Conservation (phyloP, 2,797 vertebrate species). For the Pseudochirops cupreus region DNA sequence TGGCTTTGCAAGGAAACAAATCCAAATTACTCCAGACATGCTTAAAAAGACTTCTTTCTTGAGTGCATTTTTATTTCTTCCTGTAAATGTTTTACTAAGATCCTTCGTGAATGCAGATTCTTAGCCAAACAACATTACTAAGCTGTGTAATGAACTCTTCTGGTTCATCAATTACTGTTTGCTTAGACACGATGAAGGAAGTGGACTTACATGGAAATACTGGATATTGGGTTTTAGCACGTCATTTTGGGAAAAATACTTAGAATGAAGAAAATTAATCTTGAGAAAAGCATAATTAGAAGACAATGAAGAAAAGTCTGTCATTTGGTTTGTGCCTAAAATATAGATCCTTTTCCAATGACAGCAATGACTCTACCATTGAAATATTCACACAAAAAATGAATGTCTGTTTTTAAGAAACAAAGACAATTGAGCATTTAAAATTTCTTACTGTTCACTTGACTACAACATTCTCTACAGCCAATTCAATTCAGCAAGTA, state of each 20-base stretch:
- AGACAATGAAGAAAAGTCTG: conserved; percentile 61
- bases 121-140: conserved; percentile 56
- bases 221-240: conserved; percentile 58
- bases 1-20: conserved; percentile 27
- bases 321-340: conserved; percentile 47
- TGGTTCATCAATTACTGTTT: conserved; percentile 46
- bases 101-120: conserved; percentile 39
- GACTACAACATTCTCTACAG: not conserved
- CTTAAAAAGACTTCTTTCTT: conserved; percentile 53
- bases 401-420: conserved; percentile 29
- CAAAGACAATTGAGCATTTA: not conserved
- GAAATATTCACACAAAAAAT: conserved; percentile 22
- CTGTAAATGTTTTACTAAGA: conserved; percentile 55
- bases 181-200: conserved; percentile 26
- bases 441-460: not conserved
- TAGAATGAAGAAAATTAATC: conserved; percentile 62
- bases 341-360: conserved; percentile 20
- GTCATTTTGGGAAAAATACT: conserved; percentile 49
- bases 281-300: conserved; percentile 62
- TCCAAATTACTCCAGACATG: conserved; percentile 54
- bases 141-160: conserved; percentile 53
- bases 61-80: conserved; percentile 28
- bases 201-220: conserved; percentile 32
- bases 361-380: not conserved
- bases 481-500: not conserved